phyloP scores from a whole-genome alignment of 1,140 invertebrate genomes.

The Cotesia typhae region DNA sequence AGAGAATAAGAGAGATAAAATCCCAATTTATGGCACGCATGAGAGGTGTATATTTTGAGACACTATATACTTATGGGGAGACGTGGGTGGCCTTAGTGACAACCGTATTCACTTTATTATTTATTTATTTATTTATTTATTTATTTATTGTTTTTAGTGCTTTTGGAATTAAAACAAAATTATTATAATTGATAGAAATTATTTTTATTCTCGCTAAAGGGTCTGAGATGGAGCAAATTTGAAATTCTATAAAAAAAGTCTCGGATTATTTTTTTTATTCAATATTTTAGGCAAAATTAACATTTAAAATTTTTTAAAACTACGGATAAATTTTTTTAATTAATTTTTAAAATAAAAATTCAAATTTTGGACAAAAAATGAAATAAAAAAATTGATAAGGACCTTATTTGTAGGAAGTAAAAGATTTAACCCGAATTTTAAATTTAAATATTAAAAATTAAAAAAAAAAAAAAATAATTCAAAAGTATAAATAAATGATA shows the following conservation, averaged over 20 bases:
- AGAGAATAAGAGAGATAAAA: slow-evolving; percentile 58
- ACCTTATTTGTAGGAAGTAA: no score
- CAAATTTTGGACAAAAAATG: not conserved
- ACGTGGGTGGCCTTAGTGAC: slow-evolving; percentile 59
- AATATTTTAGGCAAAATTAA: no score
- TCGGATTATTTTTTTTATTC: no score
- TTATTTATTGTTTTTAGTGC: not conserved
- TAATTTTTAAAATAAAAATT: not conserved
- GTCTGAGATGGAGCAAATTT: no score
- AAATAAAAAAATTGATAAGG: no score
- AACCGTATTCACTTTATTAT: slow-evolving; percentile 43
- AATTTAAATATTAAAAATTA: not conserved
- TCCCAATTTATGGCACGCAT: slow-evolving; percentile 60
- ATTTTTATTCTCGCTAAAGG: not conserved
- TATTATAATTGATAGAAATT: no score
- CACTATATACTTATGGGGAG: slow-evolving; percentile 61
- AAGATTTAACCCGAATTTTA: not conserved
- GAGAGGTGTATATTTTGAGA: slow-evolving; percentile 44
- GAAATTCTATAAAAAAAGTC: no score
- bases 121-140: slow-evolving; percentile 17
- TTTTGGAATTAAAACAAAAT: not conserved
- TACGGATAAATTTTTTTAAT: no score
- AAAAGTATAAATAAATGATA: not conserved
- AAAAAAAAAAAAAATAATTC: no score
- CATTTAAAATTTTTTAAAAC: no score